Base-by-base conservation (phyloP, 2,113 vertebrate species). In the Brachirus orientalis region DNA sequence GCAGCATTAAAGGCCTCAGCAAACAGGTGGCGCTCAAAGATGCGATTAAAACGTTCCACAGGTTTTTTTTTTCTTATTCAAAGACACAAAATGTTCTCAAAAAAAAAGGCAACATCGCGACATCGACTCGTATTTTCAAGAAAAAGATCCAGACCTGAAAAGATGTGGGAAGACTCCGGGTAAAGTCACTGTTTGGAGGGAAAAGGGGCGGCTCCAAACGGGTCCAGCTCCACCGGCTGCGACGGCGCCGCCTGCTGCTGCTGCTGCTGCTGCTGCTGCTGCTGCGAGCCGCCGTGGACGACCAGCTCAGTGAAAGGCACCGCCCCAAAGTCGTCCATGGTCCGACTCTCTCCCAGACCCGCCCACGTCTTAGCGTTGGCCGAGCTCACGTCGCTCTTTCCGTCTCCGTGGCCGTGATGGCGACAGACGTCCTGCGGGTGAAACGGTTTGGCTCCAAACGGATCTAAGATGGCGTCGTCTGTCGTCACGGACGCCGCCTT, bases 131-230 rank as follows among this genome's bases (percentile, higher is more conserved):
- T 68, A 43, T 5, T 14, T 14, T 43, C 40, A 83, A 69, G 41
- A 84, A 82, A 68, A 62, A 40, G 36, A 48, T 69, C 69, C 76
- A 71, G 59, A 75, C 53, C 36, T 63, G 61, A 18, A 6, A 55
- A 9, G n/a, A n/a, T 22, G 44, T 1, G 1, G 74, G 77, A 83
- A 83, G 84, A 83, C 67, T 11, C n/a, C 22, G 6, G 12, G 4
- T 4, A 0, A 8, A n/a, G 86, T 94, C 92, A 99, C 85, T 95
- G 95, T 90, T 98, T 99, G 8, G 96, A 95, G 87, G 96, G 96
- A 81, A 98, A 99, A 0, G 97, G 98, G 45, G 98, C 97, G 0
- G 97, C 96, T 76, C 97, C 98, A n/a, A 99, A 99, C 1, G 98
- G 98, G 88, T 99, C 98, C 7, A 97, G 85, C 66, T 99, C 97